Evolutionary conservation across 2,797 vertebrate genomes (phyloP).

Genomic region (Ispidina lecontei): DNA sequence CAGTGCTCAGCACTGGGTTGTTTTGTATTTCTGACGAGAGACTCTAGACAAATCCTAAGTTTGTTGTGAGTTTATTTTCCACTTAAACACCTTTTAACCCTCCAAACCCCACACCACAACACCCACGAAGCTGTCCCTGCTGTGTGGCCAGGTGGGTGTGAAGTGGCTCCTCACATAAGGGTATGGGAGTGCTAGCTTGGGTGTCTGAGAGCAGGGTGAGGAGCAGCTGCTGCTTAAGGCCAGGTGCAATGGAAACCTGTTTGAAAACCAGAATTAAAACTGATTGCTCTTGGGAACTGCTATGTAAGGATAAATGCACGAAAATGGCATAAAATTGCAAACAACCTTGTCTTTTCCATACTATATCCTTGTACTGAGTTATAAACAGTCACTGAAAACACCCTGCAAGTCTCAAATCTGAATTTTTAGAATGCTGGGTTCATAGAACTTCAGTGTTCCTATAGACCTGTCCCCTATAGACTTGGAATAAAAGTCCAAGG

Average conservation of each 20-base stretch:
- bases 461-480: not conserved
- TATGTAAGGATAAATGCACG: not conserved
- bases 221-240: not conserved
- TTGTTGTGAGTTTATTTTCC: not conserved
- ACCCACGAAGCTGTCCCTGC: accelerated
- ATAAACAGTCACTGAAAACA: accelerated
- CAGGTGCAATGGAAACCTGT: accelerated
- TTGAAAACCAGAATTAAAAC: not conserved
- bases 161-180: not conserved
- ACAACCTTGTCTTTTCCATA: not conserved
- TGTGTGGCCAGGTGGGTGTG: not conserved
- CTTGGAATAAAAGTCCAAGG: not conserved
- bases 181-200: not conserved
- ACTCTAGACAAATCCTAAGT: not conserved
- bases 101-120: not conserved
- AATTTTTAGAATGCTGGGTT: not conserved
- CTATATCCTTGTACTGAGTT: not conserved
- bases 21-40: not conserved
- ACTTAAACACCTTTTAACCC: too few species aligned
- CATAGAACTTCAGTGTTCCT: too few species aligned
- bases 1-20: accelerated
- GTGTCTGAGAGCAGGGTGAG: not conserved
- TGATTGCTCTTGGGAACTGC: not conserved
- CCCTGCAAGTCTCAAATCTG: not conserved
- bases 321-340: not conserved